A percentile compares a stretch with the other conserved stretches of the same genome.
phyloP scores from a whole-genome alignment of 2,888 invertebrate genomes.

The Acleris laterana region DNA sequence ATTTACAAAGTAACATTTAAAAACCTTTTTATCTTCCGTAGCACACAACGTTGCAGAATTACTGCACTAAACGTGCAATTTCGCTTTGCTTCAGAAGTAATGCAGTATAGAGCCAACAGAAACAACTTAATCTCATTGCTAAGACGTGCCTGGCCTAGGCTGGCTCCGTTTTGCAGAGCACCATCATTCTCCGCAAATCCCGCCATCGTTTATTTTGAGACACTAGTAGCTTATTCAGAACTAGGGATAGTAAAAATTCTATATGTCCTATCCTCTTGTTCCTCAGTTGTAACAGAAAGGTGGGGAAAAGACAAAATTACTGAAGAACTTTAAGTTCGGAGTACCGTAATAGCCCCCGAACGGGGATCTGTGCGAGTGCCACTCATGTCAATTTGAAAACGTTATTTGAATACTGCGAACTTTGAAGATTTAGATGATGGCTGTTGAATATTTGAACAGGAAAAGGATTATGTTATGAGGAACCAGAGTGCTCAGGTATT shows the following conservation, averaged over 20 bases:
- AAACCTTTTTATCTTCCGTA: conserved; percentile 7
- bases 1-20: conserved; percentile 1
- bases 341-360: neutral
- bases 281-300: neutral
- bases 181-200: conserved; percentile 33
- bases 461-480: neutral
- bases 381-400: conserved; percentile 25
- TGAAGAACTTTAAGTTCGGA: neutral
- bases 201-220: conserved; percentile 31
- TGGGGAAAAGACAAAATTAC: neutral
- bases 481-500: neutral
- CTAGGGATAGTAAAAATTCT: too few species aligned
- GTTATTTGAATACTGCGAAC: conserved; percentile 21
- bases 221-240: neutral
- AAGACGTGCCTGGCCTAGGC: conserved; percentile 27
- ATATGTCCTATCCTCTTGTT: too few species aligned
- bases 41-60: conserved; percentile 4
- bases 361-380: conserved; percentile 8
- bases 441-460: conserved; percentile 5
- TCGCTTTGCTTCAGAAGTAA: conserved; percentile 6
- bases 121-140: conserved; percentile 32
- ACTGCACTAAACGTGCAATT: conserved; percentile 6
- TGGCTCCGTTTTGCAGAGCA: conserved; percentile 8
- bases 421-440: conserved; percentile 4
- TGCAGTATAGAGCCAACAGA: conserved; percentile 18